Conservation (phyloP, 1,140 invertebrate genomes). For the Drosophila insularis region DNA sequence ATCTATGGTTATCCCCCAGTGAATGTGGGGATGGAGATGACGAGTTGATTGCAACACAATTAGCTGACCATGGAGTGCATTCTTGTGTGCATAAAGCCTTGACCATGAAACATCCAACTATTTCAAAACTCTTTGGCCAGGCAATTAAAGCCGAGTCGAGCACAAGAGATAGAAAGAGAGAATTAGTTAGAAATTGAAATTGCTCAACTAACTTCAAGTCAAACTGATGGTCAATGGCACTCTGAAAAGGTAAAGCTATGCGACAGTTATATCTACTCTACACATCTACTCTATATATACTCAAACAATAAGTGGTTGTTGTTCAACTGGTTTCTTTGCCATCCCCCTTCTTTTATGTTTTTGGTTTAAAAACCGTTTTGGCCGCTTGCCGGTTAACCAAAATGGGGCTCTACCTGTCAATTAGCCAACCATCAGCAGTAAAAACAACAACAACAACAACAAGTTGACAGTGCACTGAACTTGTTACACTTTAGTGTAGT, state of each 20-base stretch:
- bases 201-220: constrained; percentile 30
- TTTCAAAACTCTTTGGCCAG: constrained; percentile 47
- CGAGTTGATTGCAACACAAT: constrained; percentile 22
- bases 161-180: not conserved
- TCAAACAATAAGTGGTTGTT: constrained; percentile 13
- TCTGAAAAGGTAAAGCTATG: constrained; percentile 34
- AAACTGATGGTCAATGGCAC: constrained; percentile 66
- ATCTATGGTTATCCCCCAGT: constrained; percentile 26
- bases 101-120: constrained; percentile 72
- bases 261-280: constrained; percentile 65
- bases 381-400: constrained; percentile 49
- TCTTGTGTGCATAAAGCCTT: constrained; percentile 64
- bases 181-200: constrained; percentile 76
- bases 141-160: constrained; percentile 56
- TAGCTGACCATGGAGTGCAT: constrained; percentile 38
- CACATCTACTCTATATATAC: constrained; percentile 29
- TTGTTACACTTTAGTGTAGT: constrained; percentile 42
- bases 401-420: constrained; percentile 69
- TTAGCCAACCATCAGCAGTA: constrained; percentile 38
- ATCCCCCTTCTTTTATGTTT: not conserved
- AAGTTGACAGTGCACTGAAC: constrained; percentile 68
- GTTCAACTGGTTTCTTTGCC: constrained; percentile 54
- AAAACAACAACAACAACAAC: constrained; percentile 10
- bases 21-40: constrained; percentile 21
- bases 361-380: constrained; percentile 37